A percentile compares a stretch with the other conserved stretches of the same genome.
phyloP scores from a whole-genome alignment of 2,113 vertebrate species.

The Sclerurus mexicanus region DNA sequence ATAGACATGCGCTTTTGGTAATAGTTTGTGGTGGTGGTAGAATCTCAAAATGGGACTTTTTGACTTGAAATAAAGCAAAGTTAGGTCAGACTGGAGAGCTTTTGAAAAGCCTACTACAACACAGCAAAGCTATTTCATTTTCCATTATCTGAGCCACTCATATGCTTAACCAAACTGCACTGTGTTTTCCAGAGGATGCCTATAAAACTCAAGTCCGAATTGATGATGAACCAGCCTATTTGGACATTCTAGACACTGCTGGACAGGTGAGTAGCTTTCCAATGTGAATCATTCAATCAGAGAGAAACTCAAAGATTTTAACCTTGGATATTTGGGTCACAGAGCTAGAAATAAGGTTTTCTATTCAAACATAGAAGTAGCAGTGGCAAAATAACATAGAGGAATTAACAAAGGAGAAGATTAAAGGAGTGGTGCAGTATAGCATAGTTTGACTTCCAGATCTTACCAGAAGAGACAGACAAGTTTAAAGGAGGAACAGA shows the following conservation, averaged over 20 bases:
- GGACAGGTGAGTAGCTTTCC: slow-evolving; percentile 68
- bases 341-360: background rate
- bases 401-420: background rate
- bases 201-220: slow-evolving; percentile 78
- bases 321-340: background rate
- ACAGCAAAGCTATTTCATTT: background rate
- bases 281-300: background rate
- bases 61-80: background rate
- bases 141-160: background rate
- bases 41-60: background rate
- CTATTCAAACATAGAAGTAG: background rate
- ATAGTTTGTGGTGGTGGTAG: rapidly evolving
- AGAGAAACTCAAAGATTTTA: background rate
- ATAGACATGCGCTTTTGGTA: background rate
- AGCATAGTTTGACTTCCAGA: background rate
- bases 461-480: background rate
- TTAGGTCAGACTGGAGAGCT: background rate
- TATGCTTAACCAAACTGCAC: background rate
- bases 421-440: background rate
- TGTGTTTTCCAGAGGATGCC: slow-evolving; percentile 75
- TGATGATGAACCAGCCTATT: slow-evolving; percentile 74
- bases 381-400: background rate
- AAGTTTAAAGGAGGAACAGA: background rate
- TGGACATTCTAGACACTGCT: slow-evolving; percentile 79
- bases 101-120: background rate